Evolutionary conservation across 2,113 vertebrate species (phyloP), one percentile per base, ranked within the genome.

Genomic region (Oceanites oceanicus): DNA sequence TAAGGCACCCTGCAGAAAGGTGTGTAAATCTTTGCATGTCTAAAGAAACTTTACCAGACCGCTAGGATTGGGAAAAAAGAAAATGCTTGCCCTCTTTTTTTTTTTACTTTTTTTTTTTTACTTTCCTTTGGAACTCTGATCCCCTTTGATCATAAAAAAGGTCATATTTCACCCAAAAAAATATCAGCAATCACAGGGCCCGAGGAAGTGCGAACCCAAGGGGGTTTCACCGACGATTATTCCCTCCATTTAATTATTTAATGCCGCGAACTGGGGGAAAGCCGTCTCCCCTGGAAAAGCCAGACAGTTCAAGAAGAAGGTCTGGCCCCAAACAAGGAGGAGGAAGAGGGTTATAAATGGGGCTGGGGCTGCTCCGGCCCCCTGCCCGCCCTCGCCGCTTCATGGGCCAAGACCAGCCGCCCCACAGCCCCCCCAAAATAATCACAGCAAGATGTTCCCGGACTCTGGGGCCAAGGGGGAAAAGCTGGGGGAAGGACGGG

Each of bases 161-260:
- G 97, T 98, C 96, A 82, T 98, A 98, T 98, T 98, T 98, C 98
- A 98, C 97, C 96, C 96, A 74, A 85, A 94, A 92, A 98, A 98
- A 97, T 97, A 98, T 98, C 97, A 97, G 98, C 98, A 93, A 97
- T 98, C 98, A 97, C 87, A 91, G 89, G 26, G 89, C 77, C 94
- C 9, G 71, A 97, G 98, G 97, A 98, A 98, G 98, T 80, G 93
- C 86, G 80, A 86, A 92, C 96, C 98, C 95, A 38, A 73, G 90
- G 97, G 97, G 97, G 97, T 95, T 96, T 92, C 45, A 30, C 96
- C 2, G 25, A 88, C 16, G 86, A 97, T 98, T 97, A 98, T 97
- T 94, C 93, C 96, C 91, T 80, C 86, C 93, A 61, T 97, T 97
- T 98, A 97, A 98, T 98, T 98, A 97, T 97, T 98, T 98, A 96